Conservation (phyloP, 2,888 invertebrate species). For the Lasioglossum figueresi region DNA sequence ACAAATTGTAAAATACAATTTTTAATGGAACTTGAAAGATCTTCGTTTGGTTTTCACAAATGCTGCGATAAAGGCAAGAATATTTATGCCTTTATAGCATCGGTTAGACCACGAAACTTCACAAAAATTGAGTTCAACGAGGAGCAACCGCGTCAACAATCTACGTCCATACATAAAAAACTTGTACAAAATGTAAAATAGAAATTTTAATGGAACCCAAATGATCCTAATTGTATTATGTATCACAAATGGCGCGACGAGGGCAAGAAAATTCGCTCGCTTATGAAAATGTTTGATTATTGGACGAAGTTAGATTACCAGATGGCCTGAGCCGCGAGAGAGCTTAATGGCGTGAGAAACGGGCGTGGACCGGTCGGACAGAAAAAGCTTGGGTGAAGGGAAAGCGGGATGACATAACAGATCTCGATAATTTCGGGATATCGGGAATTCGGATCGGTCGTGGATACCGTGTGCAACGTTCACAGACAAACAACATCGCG, state of each 20-base stretch:
- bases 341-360: conserved; percentile 71
- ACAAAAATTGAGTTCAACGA: not conserved
- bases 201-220: not conserved
- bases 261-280: not conserved
- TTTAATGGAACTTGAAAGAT: too few species aligned
- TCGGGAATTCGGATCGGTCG: conserved; percentile 43
- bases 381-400: conserved; percentile 34
- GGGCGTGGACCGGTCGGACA: conserved; percentile 54
- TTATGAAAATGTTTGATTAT: conserved; percentile 1
- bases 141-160: too few species aligned
- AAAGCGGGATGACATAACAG: conserved; percentile 48
- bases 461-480: conserved; percentile 24
- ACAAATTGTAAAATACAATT: too few species aligned
- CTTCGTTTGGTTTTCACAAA: not conserved
- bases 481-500: conserved; percentile 28
- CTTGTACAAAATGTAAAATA: too few species aligned
- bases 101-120: not conserved
- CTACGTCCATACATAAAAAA: too few species aligned
- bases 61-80: not conserved
- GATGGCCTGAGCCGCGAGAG: not conserved
- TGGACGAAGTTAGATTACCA: not conserved
- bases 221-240: not conserved
- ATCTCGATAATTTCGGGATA: conserved; percentile 49
- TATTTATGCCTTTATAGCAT: not conserved
- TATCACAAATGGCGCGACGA: not conserved